Base-by-base conservation (phyloP, 2,888 invertebrate species). In the Lissonota sp. region DNA sequence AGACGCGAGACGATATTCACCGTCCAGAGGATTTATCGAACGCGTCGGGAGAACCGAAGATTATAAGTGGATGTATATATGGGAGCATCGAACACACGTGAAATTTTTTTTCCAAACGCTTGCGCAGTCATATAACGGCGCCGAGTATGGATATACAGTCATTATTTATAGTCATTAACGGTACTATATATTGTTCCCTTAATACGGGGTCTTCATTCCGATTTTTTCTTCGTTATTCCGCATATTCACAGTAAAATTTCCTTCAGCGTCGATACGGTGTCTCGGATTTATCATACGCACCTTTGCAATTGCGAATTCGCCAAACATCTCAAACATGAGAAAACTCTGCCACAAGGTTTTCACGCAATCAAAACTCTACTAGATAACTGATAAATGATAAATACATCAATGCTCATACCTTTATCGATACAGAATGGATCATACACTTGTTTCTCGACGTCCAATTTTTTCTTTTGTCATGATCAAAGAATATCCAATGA, bases 21-120 rank as follows among this genome's bases (percentile, higher is more conserved):
- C 70, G 26, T 74, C 63, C 51, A 40, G 44, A 40, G 44, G 74
- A 81, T 83, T 79, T 83, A 83, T 83, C 72, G 77, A 57, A 14
- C 57, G 5, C 58, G 6, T 64, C 55, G 6, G 26, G 12, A 12
- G 55, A 46, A 37, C 76, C 67, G 44, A 16, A 14, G 55, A 63
- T 72, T 76, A 76, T 57, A 42, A 14, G n/a, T 44, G 63, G 14
- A 44, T 16, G 6, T 12, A 64, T 62, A 53, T 76, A 42, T 57
- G 67, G 16, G 58, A n/a, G 60, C 26, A 26, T 1, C 26, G 26
- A 26, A 26, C 26, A 26, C 26, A 26, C 26, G 26, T 26, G 26
- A 26, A 26, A 26, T 26, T 26, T 26, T 26, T n/a, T 26, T 26
- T 26, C 26, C 26, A 26, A 26, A 26, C 26, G 26, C 26, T 26